Conservation (phyloP, 2,113 vertebrate species). For the Pomatorhinus ruficollis region DNA sequence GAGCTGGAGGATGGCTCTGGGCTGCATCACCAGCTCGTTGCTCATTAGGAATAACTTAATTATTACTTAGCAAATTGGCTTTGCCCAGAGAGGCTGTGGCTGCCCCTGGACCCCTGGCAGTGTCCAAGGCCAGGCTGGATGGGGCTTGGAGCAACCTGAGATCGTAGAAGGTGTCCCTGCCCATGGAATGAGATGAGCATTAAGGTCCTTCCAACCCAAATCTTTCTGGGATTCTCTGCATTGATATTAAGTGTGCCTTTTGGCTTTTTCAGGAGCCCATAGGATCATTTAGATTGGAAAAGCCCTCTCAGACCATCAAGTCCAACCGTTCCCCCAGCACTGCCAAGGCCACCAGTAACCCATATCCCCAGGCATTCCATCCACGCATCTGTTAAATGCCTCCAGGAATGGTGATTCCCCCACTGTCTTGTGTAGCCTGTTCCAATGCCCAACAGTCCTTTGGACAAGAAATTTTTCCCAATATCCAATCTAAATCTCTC, state of each 20-base stretch:
- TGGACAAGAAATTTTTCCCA: background rate
- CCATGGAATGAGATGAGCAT: background rate
- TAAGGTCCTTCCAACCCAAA: background rate
- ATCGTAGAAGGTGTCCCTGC: fast-evolving
- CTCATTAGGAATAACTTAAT: background rate
- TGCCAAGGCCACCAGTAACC: background rate
- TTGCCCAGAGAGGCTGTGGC: background rate
- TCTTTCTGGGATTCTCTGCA: background rate
- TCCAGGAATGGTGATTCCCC: background rate
- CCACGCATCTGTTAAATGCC: background rate
- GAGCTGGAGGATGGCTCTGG: background rate
- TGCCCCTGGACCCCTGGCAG: background rate
- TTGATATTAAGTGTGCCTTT: background rate
- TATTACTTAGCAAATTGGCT: too few species aligned
- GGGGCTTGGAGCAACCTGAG: background rate
- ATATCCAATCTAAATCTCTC: background rate
- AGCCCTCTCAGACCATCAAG: background rate
- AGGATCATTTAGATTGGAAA: background rate
- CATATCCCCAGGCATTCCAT: background rate
- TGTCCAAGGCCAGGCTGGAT: background rate
- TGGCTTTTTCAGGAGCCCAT: background rate
- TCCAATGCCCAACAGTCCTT: background rate
- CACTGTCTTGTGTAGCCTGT: background rate
- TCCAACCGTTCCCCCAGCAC: fast-evolving
- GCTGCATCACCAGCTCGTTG: fast-evolving